Evolutionary conservation across 2,113 vertebrate genomes (phyloP), one percentile per base, ranked within the genome.

Genomic region (Hippocampus zosterae): DNA sequence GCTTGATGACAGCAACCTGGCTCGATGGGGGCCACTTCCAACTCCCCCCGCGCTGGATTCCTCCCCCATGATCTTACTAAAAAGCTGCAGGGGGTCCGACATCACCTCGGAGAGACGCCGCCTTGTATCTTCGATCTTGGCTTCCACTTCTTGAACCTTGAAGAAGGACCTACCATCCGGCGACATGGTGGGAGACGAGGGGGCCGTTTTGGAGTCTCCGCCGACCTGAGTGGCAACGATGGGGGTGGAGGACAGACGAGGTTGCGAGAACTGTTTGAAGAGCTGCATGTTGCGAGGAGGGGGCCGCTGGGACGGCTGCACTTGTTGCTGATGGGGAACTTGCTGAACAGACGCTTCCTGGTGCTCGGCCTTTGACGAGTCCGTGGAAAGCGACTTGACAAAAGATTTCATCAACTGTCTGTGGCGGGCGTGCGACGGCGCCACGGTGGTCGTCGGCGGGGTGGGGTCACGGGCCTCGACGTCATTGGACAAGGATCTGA

Each of bases 31-130:
- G 40, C 90, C 88, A 10, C 78, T 77, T 81, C 91, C 88, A 48
- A 84, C 90, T 70, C 93, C 92, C 25, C 94, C 94, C 83, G 89
- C 80, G 71, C 91, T 86, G 57, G 94, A 89, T 88, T 99, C 97
- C n/a, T 98, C 97, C 15, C 97, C 96, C 74, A 99, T 99, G 67
- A 99, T 96, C 90, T 99, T 99, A 82, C 96, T 99, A 65, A 99
- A 94, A 79, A 99, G 94, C 90, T 96, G 96, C 76, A 98, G 88
- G 79, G 96, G 97, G 77, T 99, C 97, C 8, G 93, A 96, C 84
- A 99, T 99, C 8, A 98, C 97, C 88, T 99, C 97, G 0, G 97
- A 99, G 74, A 99, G 91, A 76, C 97, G 94, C 25, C 97, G 91
- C 77, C 92, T 97, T 21, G 97, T 99, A 89, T 99, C 97, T 88